Conservation (phyloP, 2,888 invertebrate genomes). For the Gymnoscelis rufifasciata region DNA sequence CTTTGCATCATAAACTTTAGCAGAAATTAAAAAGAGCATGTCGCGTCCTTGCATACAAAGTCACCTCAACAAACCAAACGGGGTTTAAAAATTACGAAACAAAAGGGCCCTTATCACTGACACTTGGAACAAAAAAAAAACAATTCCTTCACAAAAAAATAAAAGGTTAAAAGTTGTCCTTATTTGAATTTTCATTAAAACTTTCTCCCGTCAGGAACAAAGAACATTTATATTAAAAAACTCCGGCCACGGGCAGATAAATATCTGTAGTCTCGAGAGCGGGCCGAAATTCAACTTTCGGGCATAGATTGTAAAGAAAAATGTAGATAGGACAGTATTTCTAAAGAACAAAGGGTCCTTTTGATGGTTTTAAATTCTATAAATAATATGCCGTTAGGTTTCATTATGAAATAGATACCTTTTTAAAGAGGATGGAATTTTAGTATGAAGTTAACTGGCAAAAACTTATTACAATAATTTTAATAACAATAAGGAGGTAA, state of each 20-base stretch:
- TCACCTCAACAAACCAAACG: not conserved
- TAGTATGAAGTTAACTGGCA: too few species aligned
- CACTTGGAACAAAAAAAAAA: slow-evolving; percentile 60
- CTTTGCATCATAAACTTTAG: too few species aligned
- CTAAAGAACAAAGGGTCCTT: not conserved
- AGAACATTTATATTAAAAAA: slow-evolving; percentile 80
- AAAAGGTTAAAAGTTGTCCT: slow-evolving; percentile 71
- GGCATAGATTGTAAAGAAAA: slow-evolving; percentile 41
- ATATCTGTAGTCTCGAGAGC: slow-evolving; percentile 78
- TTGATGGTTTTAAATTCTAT: too few species aligned
- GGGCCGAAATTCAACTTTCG: slow-evolving; percentile 70
- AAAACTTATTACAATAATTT: too few species aligned
- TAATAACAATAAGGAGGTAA: too few species aligned
- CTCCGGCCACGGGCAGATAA: slow-evolving; percentile 75
- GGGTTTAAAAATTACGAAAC: slow-evolving; percentile 38
- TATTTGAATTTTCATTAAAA: slow-evolving; percentile 76
- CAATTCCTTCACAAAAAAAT: slow-evolving; percentile 56
- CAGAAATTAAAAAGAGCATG: too few species aligned
- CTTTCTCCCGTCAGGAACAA: slow-evolving; percentile 76
- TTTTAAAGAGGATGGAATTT: too few species aligned
- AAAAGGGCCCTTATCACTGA: slow-evolving; percentile 34
- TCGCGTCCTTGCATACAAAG: too few species aligned
- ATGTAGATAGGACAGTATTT: slow-evolving; percentile 37
- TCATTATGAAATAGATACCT: too few species aligned
- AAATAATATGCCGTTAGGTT: too few species aligned